Evolutionary conservation across 2,113 vertebrate species (phyloP).

Genomic region (Haplotaxodon microlepis): DNA sequence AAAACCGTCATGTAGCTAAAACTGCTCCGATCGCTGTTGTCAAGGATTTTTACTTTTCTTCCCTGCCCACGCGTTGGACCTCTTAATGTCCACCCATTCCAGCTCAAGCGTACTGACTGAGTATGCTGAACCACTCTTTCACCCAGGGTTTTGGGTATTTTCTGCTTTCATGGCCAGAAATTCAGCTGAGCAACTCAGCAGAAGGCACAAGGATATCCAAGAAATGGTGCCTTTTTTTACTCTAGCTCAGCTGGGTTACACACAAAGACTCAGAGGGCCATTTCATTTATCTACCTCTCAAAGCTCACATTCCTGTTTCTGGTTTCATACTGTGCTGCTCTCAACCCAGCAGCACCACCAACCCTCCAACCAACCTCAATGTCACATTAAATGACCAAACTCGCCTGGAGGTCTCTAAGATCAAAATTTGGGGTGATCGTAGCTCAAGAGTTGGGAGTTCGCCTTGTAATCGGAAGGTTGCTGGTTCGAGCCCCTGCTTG

Average conservation of each 20-base stretch:
- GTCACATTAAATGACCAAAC: not conserved
- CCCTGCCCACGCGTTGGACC: not conserved
- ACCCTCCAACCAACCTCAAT: not conserved
- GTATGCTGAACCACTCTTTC: not conserved
- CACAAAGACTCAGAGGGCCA: not conserved
- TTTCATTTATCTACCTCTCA: not conserved
- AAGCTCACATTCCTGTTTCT: not conserved
- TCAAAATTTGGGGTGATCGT: not conserved
- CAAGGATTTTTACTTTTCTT: not conserved
- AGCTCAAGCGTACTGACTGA: not conserved
- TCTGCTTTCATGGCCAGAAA: not conserved
- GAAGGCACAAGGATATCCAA: not conserved
- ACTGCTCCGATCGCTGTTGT: not conserved
- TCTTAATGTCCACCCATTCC: not conserved
- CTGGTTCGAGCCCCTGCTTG: too few species aligned
- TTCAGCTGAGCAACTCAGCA: not conserved
- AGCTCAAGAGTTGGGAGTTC: too few species aligned
- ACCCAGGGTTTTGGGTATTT: not conserved
- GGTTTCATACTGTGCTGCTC: not conserved
- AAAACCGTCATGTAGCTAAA: not conserved
- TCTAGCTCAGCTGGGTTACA: not conserved
- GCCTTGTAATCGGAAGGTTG: too few species aligned
- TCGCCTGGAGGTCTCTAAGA: not conserved
- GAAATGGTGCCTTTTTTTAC: not conserved
- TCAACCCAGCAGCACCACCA: not conserved